Percentiles rank a stretch among this genome's conserved stretches.
phyloP scores from a whole-genome alignment of 2,113 vertebrate genomes.

The Colaptes auratus region DNA sequence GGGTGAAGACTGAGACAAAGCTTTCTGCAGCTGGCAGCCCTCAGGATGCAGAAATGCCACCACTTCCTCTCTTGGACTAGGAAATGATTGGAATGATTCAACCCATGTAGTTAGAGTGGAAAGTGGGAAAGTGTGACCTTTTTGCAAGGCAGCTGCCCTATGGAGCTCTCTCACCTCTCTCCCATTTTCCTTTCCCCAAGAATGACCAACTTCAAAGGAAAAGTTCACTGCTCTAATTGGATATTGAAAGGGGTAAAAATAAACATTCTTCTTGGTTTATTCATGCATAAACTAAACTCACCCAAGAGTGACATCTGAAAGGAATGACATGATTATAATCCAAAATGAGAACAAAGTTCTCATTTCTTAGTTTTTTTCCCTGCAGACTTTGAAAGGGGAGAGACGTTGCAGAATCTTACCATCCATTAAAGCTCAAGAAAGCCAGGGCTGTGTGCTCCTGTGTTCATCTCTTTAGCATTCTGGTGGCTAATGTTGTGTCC shows the following conservation, averaged over 20 bases:
- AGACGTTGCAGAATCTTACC: constrained; percentile 33
- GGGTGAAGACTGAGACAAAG: background rate
- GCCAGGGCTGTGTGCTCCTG: background rate
- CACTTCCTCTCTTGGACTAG: background rate
- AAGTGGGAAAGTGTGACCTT: constrained; percentile 1
- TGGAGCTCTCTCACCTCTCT: background rate
- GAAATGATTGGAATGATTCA: constrained; percentile 20
- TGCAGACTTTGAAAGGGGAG: background rate
- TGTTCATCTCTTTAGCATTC: constrained; percentile 73
- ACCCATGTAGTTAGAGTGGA: background rate
- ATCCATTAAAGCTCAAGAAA: constrained; percentile 28
- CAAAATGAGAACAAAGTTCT: constrained; percentile 19
- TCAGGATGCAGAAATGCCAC: background rate
- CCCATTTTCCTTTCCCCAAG: background rate
- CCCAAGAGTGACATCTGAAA: constrained; percentile 26
- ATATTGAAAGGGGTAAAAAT: constrained; percentile 42
- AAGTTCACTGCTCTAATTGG: constrained; percentile 26
- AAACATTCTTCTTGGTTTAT: constrained; percentile 32
- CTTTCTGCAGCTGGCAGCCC: background rate
- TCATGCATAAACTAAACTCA: background rate
- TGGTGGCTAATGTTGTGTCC: constrained; percentile 66
- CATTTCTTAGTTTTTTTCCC: constrained; percentile 13
- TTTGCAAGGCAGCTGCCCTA: background rate
- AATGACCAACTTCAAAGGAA: constrained; percentile 24
- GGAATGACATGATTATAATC: constrained; percentile 28